Evolutionary conservation across 2,888 invertebrate species (phyloP).

Genomic region (Meta bourneti): DNA sequence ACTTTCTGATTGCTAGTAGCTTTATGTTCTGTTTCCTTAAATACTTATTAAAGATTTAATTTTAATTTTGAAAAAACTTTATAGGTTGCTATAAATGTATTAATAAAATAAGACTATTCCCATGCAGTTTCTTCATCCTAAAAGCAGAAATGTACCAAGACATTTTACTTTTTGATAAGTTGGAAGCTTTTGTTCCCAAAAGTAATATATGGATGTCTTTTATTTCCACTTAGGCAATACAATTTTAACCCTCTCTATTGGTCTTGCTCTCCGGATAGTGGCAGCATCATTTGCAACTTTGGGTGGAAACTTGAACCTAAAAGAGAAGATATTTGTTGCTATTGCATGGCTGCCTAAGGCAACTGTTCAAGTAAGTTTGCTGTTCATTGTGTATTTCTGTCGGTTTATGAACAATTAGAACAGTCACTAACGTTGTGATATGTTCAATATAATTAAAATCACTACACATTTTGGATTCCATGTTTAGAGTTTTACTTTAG

Average conservation of each 20-base stretch:
- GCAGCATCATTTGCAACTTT: conserved; percentile 50
- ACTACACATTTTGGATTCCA: too few species aligned
- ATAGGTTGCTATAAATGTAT: neutral
- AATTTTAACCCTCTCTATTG: conserved; percentile 36
- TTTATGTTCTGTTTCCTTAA: neutral
- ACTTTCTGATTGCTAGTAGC: too few species aligned
- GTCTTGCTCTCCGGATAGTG: conserved; percentile 46
- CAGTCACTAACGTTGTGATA: neutral
- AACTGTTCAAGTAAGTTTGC: conserved; percentile 88
- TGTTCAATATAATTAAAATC: neutral
- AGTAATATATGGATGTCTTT: too few species aligned
- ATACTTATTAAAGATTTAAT: neutral
- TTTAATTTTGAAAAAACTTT: neutral
- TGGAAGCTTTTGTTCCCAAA: too few species aligned
- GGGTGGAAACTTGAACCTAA: conserved; percentile 85
- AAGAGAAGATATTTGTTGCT: conserved; percentile 94
- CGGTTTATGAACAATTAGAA: neutral
- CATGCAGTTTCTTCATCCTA: too few species aligned
- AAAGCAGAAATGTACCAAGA: too few species aligned
- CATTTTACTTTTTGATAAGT: too few species aligned
- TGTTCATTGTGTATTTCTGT: too few species aligned
- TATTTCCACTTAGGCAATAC: conserved; percentile 36
- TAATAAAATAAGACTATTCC: too few species aligned
- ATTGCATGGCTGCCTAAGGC: conserved; percentile 97
- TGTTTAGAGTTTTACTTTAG: too few species aligned